Conservation (phyloP, 2,113 vertebrate genomes). For the Casuarius casuarius region DNA sequence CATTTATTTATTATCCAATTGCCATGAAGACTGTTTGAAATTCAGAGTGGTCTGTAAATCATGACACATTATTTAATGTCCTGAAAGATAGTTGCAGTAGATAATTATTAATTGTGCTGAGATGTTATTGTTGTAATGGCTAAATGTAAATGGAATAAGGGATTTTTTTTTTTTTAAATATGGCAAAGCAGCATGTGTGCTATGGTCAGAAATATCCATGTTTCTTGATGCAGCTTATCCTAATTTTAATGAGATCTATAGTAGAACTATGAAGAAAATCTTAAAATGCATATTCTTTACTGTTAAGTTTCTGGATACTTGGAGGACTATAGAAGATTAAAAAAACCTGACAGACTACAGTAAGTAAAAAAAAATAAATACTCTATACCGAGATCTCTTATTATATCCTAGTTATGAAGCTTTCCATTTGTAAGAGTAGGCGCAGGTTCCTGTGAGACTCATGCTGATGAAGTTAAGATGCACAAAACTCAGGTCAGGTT, state of each 20-base stretch:
- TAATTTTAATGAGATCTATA: background rate
- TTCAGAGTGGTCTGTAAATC: background rate
- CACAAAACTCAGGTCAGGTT: background rate
- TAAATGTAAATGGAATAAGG: background rate
- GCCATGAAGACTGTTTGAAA: background rate
- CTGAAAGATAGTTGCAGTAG: background rate
- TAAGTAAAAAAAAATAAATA: background rate
- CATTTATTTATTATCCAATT: background rate
- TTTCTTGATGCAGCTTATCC: background rate
- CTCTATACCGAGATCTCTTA: background rate
- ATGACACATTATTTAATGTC: background rate
- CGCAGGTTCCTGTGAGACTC: background rate
- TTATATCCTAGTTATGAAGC: background rate
- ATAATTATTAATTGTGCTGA: background rate
- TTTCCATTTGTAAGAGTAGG: background rate
- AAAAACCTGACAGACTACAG: background rate
- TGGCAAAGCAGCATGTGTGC: background rate
- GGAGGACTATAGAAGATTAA: background rate
- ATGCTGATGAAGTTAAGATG: background rate
- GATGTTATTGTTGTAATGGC: background rate
- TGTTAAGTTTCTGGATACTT: background rate
- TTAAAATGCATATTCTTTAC: background rate
- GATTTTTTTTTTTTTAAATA: background rate
- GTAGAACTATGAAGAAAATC: background rate
- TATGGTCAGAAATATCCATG: background rate